Base-by-base conservation (phyloP, 2,888 invertebrate genomes). In the Epicampocera succincta region DNA sequence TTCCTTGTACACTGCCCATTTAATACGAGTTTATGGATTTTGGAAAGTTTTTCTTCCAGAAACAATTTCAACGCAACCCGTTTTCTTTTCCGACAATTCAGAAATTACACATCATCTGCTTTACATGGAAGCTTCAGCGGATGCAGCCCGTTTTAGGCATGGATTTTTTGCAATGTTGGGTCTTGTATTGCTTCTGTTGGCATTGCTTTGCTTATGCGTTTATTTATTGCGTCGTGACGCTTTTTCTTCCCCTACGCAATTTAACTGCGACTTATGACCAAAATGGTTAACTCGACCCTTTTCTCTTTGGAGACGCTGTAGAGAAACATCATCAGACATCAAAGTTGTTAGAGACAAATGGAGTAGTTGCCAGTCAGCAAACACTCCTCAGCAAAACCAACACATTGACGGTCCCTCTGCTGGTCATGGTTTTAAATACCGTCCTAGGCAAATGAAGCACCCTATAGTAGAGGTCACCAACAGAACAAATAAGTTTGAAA, bases 81-180 rank as follows among this genome's bases (percentile, higher is more conserved):
- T 85, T 4, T 72, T 83, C 6, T 77, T 84, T 9, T 66, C 79
- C 1, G 80, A 85, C 9, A 87, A 88, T 5, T 25, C 50, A n/a
- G 78, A 83, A 3, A 76, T 88, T 12, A 86, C 86, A 0, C 88
- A 90, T 33, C 85, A 87, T 5, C 83, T 88, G 3, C 86, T 87
- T 0, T 81, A 89, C 1, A 71, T 88, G 84, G 90, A 90, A 71
- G 90, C 89, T 5, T 86, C 86, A 29, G 89, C 90, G 1, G 90
- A 90, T 84, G 90, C 89, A 0, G 86, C 87, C 5, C 90, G 91
- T 19, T 91, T 90, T 78, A 90, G 90, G 3, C 90, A 91, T 68
- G 91, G 91, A 0, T 91, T 91, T 76, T 91, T 90, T 79, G 88
- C 90, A 3, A 89, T 91, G 90, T 82, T 91, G 2, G 85, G 86